These are phyloP conservation scores for Ypsolopha scabrella DNA, from an alignment of 2,888 invertebrate species.

Conservation along the genomic window DNA sequence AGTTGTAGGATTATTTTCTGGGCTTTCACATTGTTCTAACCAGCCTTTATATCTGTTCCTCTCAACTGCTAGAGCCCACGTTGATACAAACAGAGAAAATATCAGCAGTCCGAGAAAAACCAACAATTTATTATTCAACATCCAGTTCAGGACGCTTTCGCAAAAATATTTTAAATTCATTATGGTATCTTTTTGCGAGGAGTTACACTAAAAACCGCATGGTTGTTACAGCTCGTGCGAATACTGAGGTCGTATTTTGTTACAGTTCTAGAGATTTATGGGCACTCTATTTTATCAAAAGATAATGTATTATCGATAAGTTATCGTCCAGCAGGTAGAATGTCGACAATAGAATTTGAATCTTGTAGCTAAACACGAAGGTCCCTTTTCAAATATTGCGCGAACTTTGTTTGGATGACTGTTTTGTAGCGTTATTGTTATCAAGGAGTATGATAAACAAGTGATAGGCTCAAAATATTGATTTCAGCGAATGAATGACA, in stretches of 20 bases:
- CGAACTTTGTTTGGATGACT: no score
- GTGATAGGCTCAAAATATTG: no score
- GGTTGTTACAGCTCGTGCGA: conserved; percentile 2
- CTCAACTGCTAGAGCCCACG: conserved; percentile 40
- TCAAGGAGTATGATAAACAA: no score
- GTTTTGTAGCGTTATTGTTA: no score
- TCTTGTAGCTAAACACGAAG: not conserved
- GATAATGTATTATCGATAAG: not conserved
- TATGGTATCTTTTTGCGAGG: conserved; percentile 1
- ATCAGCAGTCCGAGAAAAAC: conserved; percentile 41
- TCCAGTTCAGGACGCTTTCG: conserved; percentile 37
- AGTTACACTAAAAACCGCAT: no score
- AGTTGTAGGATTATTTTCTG: not conserved
- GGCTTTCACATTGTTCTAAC: conserved; percentile 17
- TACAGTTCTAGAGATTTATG: not conserved
- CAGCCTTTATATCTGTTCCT: conserved; percentile 27
- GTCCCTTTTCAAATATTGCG: not conserved
- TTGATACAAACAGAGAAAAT: conserved; percentile 49
- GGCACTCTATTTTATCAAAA: conserved; percentile 1
- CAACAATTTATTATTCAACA: conserved; percentile 49
- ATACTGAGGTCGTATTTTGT: not conserved
- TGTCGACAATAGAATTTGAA: not conserved
- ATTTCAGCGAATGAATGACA: no score
- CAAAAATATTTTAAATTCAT: conserved; percentile 39
- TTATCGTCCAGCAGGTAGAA: not conserved